Conservation (phyloP, 2,113 vertebrate species). For the Triplophysa rosa region DNA sequence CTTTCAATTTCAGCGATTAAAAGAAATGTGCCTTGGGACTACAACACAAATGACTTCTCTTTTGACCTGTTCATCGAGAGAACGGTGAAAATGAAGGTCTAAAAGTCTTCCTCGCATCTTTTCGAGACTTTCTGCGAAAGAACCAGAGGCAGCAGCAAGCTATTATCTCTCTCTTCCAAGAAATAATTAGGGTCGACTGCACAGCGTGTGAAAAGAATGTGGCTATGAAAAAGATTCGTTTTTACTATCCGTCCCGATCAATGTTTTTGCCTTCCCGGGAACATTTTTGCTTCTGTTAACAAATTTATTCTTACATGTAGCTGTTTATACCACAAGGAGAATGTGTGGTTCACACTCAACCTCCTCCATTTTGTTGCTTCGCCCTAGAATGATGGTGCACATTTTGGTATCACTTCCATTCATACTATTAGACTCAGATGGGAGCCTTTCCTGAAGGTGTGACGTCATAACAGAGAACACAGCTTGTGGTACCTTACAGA, state of each 20-base stretch:
- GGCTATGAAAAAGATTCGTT: slow-evolving; percentile 1
- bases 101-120: slow-evolving; percentile 27
- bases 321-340: slow-evolving; percentile 19
- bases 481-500: slow-evolving; percentile 38
- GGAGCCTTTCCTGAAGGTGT: slow-evolving; percentile 35
- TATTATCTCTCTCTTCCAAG: slow-evolving; percentile 42
- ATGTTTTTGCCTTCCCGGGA: neutral
- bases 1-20: slow-evolving; percentile 56
- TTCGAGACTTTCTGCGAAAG: slow-evolving; percentile 3
- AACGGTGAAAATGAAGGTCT: neutral
- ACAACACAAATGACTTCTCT: slow-evolving; percentile 50
- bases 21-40: slow-evolving; percentile 48
- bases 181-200: slow-evolving; percentile 31
- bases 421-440: slow-evolving; percentile 46
- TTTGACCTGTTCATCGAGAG: slow-evolving; percentile 52
- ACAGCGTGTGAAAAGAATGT: neutral
- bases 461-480: slow-evolving; percentile 30
- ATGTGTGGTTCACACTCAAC: neutral
- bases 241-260: neutral
- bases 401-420: slow-evolving; percentile 29
- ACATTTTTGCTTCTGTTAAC: neutral
- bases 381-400: neutral
- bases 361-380: slow-evolving; percentile 26
- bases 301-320: neutral
- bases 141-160: neutral